Evolutionary conservation across 2,888 invertebrate species (phyloP), one percentile per base, ranked within the genome.

Genomic region (Calliphora vomitoria): DNA sequence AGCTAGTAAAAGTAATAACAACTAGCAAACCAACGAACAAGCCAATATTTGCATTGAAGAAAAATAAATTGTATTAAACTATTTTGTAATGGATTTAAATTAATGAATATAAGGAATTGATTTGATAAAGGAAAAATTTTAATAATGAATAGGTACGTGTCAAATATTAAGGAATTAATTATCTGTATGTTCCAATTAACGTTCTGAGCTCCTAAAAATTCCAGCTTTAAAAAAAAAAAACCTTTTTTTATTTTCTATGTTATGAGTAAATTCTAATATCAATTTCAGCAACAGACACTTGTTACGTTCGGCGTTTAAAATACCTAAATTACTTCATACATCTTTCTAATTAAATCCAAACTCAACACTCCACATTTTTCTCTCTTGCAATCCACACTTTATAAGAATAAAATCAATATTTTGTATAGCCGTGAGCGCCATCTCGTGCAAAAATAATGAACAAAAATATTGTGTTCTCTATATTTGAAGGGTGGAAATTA

Each of bases 201-300:
- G 3, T 31, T 31, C 31, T 31, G 31, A 31, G 3, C 3, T 31
- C 31, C 5, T 31, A 31, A 4, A 31, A 31, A 31, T 31, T 3
- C 3, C 31, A 31, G n/a, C n/a, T n/a, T n/a, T n/a, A 31, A 31
- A 0, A 31, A 31, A 35, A 35, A 3, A 4, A 3, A 4, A 4
- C 5, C 0, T 15, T 50, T 50, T 5, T 50, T 50, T 0, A 50
- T n/a, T 50, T 15, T 15, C 3, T 6, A 4, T n/a, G 6, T n/a
- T n/a, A 5, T 50, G n/a, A 15, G 6, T 5, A 55, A 20, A 18
- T 20, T 20, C 13, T 31, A 20, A 20, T 13, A 66, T 18, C 44
- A 13, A 11, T 66, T 66, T 41, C 18, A 53, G 5, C 41, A 66
- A 82, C 72, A 60, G 13, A 60, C 82, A 82, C 75, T 82, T 82